Evolutionary conservation across 2,113 vertebrate genomes (phyloP).

Genomic region (Nycticryphes semicollaris): DNA sequence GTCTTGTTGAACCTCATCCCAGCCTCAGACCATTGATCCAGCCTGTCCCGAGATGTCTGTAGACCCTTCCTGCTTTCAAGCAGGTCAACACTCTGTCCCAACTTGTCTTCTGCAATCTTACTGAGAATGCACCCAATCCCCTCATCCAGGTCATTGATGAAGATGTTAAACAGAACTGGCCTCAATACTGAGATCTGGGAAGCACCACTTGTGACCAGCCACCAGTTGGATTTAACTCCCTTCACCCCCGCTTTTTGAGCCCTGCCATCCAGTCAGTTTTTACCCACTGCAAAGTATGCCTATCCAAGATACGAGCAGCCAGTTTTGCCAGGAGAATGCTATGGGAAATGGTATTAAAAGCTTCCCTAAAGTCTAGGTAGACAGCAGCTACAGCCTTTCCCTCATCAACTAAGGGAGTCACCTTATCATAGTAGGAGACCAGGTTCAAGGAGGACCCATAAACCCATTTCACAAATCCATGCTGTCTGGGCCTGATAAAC

Average conservation of each 20-base stretch:
- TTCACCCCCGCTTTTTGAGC: neutral
- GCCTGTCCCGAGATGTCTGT: neutral
- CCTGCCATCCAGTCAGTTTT: accelerated
- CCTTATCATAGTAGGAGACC: neutral
- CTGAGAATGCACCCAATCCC: neutral
- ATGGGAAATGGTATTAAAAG: neutral
- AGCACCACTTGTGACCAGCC: accelerated
- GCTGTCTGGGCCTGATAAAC: neutral
- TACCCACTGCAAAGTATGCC: accelerated
- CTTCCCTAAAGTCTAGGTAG: neutral
- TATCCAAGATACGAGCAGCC: neutral
- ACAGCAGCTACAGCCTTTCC: neutral
- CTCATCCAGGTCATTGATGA: neutral
- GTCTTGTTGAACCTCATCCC: neutral
- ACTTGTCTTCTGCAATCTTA: neutral
- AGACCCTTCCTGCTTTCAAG: neutral
- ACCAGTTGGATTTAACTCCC: neutral
- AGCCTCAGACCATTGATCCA: accelerated
- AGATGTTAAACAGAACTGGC: neutral
- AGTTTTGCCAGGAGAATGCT: neutral
- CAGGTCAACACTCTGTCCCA: neutral
- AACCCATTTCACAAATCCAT: neutral
- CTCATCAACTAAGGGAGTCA: neutral
- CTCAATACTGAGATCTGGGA: too few species aligned
- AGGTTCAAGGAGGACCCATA: neutral